These are phyloP conservation scores for Thunnus albacares DNA, from an alignment of 2,797 vertebrate species.

Conservation along the genomic window DNA sequence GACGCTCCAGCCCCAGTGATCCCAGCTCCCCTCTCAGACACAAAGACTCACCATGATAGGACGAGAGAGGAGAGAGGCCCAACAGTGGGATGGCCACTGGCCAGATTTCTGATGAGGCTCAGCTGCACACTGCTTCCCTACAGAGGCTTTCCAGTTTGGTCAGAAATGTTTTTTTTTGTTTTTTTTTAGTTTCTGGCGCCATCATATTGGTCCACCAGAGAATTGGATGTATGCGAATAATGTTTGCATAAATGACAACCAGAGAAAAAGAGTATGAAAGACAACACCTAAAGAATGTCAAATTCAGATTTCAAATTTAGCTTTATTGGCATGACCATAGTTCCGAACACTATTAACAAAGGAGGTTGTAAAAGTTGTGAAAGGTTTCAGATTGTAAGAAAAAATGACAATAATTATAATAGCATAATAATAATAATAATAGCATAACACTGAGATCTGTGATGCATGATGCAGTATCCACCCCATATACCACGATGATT, in stretches of 20 bases:
- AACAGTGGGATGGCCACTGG: constrained; percentile 52
- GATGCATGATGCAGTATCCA: too few species aligned
- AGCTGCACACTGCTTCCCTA: constrained; percentile 48
- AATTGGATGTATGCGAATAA: background rate
- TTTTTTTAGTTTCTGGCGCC: constrained; percentile 12
- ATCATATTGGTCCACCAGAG: background rate
- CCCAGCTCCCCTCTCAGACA: constrained; percentile 37
- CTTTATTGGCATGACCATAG: too few species aligned
- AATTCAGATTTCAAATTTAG: background rate
- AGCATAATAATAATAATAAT: too few species aligned
- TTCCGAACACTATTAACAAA: too few species aligned
- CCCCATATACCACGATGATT: too few species aligned
- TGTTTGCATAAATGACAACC: background rate
- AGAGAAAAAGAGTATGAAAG: background rate
- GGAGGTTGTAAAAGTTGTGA: too few species aligned
- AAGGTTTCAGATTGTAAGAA: too few species aligned
- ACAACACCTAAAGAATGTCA: background rate
- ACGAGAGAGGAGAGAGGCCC: constrained; percentile 21
- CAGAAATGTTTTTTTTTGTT: background rate
- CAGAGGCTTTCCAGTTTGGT: constrained; percentile 20
- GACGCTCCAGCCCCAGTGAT: constrained; percentile 35
- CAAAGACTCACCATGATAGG: constrained; percentile 50
- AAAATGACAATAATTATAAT: too few species aligned
- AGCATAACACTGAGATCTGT: background rate
- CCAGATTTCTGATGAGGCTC: constrained; percentile 52